These are phyloP conservation scores for Leucopsar rothschildi DNA, from an alignment of 2,113 vertebrate species.

Conservation along the genomic window DNA sequence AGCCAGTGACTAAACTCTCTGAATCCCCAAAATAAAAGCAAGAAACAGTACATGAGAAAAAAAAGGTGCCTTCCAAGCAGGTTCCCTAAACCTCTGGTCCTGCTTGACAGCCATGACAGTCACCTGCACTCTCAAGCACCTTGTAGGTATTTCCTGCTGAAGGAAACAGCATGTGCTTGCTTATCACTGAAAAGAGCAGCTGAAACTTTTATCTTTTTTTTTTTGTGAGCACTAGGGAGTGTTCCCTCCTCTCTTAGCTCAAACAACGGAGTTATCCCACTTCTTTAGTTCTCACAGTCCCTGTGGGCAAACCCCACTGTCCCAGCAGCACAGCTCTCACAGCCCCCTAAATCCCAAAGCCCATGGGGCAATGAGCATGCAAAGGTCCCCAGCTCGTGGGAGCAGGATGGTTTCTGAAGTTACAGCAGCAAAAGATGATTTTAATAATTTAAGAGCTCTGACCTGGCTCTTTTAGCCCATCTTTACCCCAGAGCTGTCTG, in stretches of 20 bases:
- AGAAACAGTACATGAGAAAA: rapidly evolving
- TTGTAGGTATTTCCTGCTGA: neutral
- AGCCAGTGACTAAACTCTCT: neutral
- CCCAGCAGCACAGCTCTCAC: neutral
- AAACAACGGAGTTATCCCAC: neutral
- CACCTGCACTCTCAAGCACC: neutral
- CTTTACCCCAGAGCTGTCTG: neutral
- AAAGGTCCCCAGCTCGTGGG: rapidly evolving
- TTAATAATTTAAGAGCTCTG: neutral
- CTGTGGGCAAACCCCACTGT: neutral
- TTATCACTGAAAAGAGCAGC: neutral
- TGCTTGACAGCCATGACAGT: neutral
- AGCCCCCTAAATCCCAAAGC: neutral
- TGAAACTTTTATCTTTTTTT: neutral
- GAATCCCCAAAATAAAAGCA: neutral
- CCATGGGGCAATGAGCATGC: neutral
- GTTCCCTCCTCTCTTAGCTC: neutral
- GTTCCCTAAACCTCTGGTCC: neutral
- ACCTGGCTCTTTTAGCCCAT: neutral
- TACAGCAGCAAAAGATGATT: neutral
- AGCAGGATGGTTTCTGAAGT: neutral
- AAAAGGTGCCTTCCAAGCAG: neutral
- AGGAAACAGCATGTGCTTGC: neutral
- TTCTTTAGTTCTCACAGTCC: neutral
- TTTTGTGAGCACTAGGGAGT: neutral